Conservation (phyloP, 2,113 vertebrate species). For the Beaufortia kweichowensis region DNA sequence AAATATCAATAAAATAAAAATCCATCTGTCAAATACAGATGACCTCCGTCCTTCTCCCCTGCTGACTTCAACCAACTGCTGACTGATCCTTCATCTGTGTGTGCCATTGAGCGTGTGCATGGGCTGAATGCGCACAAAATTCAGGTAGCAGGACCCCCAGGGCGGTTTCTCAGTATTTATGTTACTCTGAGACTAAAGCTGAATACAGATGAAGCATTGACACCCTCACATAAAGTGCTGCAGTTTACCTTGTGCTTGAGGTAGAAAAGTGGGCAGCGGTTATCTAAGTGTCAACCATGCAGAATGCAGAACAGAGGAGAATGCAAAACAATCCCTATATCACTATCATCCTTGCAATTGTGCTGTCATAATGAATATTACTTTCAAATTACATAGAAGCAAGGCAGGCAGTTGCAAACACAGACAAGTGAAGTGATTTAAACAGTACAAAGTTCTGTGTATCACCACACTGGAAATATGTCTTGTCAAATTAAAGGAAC, state of each 20-base stretch:
- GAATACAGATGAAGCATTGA: constrained; percentile 22
- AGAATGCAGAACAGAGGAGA: background rate
- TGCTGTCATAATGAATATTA: too few relatives aligned
- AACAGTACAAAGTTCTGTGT: too few relatives aligned
- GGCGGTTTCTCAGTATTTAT: constrained; percentile 25
- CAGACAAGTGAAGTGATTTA: too few relatives aligned
- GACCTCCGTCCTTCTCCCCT: background rate
- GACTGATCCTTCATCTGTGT: background rate
- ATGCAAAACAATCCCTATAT: background rate
- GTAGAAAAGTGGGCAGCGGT: background rate
- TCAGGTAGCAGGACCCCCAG: constrained; percentile 5
- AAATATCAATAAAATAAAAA: constrained; percentile 25
- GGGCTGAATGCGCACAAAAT: background rate
- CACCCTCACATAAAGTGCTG: constrained; percentile 8
- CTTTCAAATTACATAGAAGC: too few relatives aligned
- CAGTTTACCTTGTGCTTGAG: constrained; percentile 1
- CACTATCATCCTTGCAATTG: too few relatives aligned
- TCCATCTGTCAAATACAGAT: constrained; percentile 34
- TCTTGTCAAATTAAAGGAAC: too few relatives aligned
- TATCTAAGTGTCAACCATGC: background rate
- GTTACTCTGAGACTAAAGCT: constrained; percentile 8
- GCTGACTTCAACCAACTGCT: background rate
- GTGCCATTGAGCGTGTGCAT: background rate
- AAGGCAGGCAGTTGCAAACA: too few relatives aligned
- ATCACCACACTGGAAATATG: too few relatives aligned